Base-by-base conservation (phyloP, 2,113 vertebrate species). In the Willisornis vidua region DNA sequence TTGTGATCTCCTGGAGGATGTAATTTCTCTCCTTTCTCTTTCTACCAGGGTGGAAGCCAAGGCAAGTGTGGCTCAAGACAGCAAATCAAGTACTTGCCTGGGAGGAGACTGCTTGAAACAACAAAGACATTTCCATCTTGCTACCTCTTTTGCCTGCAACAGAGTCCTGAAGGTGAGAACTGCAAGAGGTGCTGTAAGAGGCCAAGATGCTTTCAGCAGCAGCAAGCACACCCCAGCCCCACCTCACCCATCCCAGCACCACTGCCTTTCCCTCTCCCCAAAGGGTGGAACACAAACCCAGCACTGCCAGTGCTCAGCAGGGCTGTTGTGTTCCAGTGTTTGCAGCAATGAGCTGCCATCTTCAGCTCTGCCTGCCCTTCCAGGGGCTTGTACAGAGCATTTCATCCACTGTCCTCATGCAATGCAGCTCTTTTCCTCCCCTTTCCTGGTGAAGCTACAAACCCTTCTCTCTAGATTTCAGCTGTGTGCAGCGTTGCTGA, bases 231-330 rank as follows among this genome's bases (percentile, higher is more conserved):
- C 6, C 9, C 13, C 39, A 70, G 41, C 24, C 49, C 7, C 31
- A 39, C 11, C 35, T 74, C 22, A 29, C 10, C 29, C 43, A 4
- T 10, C 13, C 46, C 46, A 48, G 48, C 19, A 52, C 0, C 0
- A n/a, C 25, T 57, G 37, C 33, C 37, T 49, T 67, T 52, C 45
- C 66, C 35, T 79, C 6, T 59, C 3, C 54, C 23, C n/a, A n/a
- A n/a, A n/a, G n/a, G n/a, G n/a, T n/a, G n/a, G n/a, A n/a, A n/a
- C n/a, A 54, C 19, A 63, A 61, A 29, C 2, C 24, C 78, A 46
- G 16, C 24, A 4, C 7, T 51, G 37, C 54, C 61, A 48, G 10
- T 0, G 1, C 75, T 16, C 41, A 12, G 68, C n/a, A 31, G n/a
- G 29, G 22, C 70, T 68, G 73, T 52, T 6, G 4, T 9, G 2